A percentile compares a stretch with the other conserved stretches of the same genome.
Conservation (phyloP, 2,113 vertebrate species). For the Dunckerocampus dactyliophorus region DNA sequence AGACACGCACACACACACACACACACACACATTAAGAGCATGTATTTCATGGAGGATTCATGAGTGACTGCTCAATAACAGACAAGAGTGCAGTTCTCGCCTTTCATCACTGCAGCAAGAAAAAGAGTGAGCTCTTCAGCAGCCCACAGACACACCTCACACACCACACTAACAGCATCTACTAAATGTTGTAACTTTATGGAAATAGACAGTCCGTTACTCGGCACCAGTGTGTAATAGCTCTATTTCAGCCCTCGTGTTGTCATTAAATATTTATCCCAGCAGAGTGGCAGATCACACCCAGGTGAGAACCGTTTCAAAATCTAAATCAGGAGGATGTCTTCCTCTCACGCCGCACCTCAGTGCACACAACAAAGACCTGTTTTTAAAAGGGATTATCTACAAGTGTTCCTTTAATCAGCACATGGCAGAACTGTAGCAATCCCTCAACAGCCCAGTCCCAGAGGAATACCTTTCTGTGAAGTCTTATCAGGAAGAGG, state of each 20-base stretch:
- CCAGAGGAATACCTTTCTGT: slow-evolving; percentile 68
- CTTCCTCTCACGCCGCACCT: slow-evolving; percentile 7
- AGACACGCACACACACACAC: slow-evolving; percentile 2
- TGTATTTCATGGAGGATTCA: slow-evolving; percentile 55
- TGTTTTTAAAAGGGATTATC: slow-evolving; percentile 68
- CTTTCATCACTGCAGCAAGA: slow-evolving; percentile 43
- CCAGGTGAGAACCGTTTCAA: slow-evolving; percentile 69
- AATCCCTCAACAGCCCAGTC: slow-evolving; percentile 63
- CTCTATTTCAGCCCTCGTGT: slow-evolving; percentile 68
- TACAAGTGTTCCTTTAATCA: slow-evolving; percentile 75
- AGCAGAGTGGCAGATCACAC: slow-evolving; percentile 57
- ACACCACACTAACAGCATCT: slow-evolving; percentile 66
- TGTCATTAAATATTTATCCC: slow-evolving; percentile 79
- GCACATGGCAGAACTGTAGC: slow-evolving; percentile 53
- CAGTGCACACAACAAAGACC: slow-evolving; percentile 53
- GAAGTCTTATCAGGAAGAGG: slow-evolving; percentile 70
- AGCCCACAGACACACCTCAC: slow-evolving; percentile 39
- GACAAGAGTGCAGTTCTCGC: slow-evolving; percentile 43
- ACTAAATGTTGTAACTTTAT: slow-evolving; percentile 68
- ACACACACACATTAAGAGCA: background rate
- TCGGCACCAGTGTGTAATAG: slow-evolving; percentile 64
- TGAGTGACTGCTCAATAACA: slow-evolving; percentile 49
- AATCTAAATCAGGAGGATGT: slow-evolving; percentile 51
- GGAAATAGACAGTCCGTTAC: slow-evolving; percentile 72
- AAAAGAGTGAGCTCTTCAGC: slow-evolving; percentile 39